Conservation (phyloP, 2,113 vertebrate genomes). For the Nibea albiflora region DNA sequence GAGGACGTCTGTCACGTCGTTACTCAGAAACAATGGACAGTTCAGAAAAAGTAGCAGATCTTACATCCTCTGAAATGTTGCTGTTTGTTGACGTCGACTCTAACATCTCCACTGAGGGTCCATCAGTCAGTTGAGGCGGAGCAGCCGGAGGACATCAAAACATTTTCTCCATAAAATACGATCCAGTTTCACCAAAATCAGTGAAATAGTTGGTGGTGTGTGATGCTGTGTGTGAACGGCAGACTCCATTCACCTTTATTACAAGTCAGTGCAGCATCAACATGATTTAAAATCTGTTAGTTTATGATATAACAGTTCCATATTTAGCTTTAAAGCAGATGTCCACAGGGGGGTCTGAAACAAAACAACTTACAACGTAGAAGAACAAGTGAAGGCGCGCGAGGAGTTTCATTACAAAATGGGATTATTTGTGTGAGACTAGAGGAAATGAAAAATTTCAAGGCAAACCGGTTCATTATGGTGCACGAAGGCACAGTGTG, state of each 20-base stretch:
- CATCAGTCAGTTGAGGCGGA: too few relatives aligned
- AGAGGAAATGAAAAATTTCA: constrained; percentile 2
- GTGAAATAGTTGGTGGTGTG: too few relatives aligned
- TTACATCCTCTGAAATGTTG: not conserved
- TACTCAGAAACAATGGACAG: not conserved
- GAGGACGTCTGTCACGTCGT: not conserved
- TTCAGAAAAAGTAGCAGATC: not conserved
- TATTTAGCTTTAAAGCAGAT: not conserved
- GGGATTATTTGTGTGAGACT: not conserved
- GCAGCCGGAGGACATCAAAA: too few relatives aligned
- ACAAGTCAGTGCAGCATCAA: too few relatives aligned
- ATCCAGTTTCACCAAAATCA: too few relatives aligned
- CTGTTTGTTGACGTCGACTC: too few relatives aligned
- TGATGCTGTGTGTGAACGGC: too few relatives aligned
- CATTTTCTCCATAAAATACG: too few relatives aligned
- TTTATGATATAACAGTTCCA: too few relatives aligned
- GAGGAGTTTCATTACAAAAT: not conserved
- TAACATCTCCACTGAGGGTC: too few relatives aligned
- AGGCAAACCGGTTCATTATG: not conserved
- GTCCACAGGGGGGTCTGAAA: not conserved
- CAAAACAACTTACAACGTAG: not conserved
- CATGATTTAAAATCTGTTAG: too few relatives aligned
- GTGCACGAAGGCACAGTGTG: not conserved
- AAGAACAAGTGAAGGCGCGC: constrained; percentile 6
- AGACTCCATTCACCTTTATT: too few relatives aligned